Conservation (phyloP, 1,140 invertebrate genomes). For the Magallana angulata region DNA sequence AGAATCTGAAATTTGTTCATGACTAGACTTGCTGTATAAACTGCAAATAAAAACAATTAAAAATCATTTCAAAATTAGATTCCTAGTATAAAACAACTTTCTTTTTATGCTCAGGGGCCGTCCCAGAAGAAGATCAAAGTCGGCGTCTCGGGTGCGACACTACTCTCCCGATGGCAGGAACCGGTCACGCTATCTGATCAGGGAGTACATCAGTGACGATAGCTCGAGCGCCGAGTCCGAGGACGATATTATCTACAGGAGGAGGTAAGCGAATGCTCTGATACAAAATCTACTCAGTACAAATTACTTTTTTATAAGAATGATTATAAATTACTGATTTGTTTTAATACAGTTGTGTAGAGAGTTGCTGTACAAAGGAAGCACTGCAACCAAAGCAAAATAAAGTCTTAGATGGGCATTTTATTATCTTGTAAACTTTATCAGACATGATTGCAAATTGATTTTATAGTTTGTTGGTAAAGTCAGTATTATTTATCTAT, state of each 20-base stretch:
- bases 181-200: slow-evolving; percentile 64
- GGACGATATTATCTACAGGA: slow-evolving; percentile 50
- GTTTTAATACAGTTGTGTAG: neutral
- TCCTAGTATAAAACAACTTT: no score
- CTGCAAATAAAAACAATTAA: no score
- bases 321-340: neutral
- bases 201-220: slow-evolving; percentile 66
- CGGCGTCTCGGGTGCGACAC: slow-evolving; percentile 62
- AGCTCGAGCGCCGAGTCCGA: slow-evolving; percentile 69
- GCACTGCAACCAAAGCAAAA: neutral
- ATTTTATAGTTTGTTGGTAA: neutral
- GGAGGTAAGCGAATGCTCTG: slow-evolving; percentile 48
- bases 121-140: slow-evolving; percentile 62
- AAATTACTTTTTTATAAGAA: no score
- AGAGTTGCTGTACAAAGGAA: neutral
- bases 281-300: neutral
- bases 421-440: neutral
- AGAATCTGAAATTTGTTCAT: no score
- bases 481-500: neutral
- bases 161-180: slow-evolving; percentile 65
- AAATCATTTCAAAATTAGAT: no score
- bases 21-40: no score
- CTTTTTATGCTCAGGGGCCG: slow-evolving; percentile 31
- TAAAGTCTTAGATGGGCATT: neutral
- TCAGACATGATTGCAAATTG: neutral